Evolutionary conservation across 2,888 invertebrate species (phyloP), one percentile per base, ranked within the genome.

Genomic region (Torymus texanus): DNA sequence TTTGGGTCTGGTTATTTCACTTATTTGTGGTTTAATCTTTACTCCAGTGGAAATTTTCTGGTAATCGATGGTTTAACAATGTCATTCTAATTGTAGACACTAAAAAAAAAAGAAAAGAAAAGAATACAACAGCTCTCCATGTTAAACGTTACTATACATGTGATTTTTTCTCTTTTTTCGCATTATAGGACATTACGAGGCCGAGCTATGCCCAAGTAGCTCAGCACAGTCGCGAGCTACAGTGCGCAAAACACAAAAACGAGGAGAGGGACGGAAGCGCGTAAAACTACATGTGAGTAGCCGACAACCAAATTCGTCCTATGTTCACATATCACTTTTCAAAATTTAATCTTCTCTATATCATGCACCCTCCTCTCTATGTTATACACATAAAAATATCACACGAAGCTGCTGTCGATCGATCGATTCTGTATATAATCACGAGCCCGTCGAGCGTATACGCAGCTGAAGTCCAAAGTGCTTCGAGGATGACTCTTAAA

Each of bases 181-280:
- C 41, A 80, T 78, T 70, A 63, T 85, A 90, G 90, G 90, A 90
- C 84, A 87, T 88, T 86, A 87, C 88, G 84, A 88, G 88, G 88
- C 90, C 90, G 84, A 90, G 90, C 85, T 90, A 90, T 88, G 90
- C 90, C 85, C 90, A 90, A 89, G 90, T 90, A 88, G 90, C 90
- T 85, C 90, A 90, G 84, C 90, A 90, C 83, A 88, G 88, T 87
- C 90, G 90, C 81, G 90, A 90, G 84, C 84, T 87, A 86, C 88
- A 88, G 85, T 90, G 90, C 88, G 88, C 89, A 87, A 90, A 90
- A 87, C 90, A 89, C 86, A 90, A 89, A 88, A 85, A 84, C 79
- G 88, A 88, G 80, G 89, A 89, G 83, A 89, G 87, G 83, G 89
- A 89, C 84, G 88, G 88, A 85, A 89, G 87, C 84, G 87, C 87